These are phyloP conservation scores for Perithous albicinctus DNA, from an alignment of 2,888 invertebrate species.

Conservation along the genomic window DNA sequence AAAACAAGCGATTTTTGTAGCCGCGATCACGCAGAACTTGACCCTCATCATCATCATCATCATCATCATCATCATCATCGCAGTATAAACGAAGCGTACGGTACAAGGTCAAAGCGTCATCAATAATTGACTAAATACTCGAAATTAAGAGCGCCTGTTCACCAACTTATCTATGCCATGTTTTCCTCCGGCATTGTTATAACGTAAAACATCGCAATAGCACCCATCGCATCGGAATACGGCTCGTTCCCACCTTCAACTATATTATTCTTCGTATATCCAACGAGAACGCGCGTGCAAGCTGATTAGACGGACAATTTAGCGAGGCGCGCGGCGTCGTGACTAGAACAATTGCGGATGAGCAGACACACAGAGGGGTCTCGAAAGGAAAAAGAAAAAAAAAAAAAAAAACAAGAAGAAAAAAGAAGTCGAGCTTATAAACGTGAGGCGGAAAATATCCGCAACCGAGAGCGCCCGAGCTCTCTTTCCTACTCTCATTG, in stretches of 20 bases:
- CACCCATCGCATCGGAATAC: background rate
- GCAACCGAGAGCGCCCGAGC: background rate
- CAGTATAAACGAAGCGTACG: background rate
- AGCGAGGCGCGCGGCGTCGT: constrained; percentile 22
- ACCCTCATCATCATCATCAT: constrained; percentile 3
- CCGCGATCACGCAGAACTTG: background rate
- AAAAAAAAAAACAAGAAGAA: background rate
- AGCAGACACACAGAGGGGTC: constrained; percentile 23
- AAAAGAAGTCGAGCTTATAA: constrained; percentile 19
- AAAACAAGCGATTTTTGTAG: background rate
- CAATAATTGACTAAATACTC: constrained; percentile 65
- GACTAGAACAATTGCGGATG: constrained; percentile 49
- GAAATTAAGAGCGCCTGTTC: constrained; percentile 32
- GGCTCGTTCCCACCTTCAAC: background rate
- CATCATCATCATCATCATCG: background rate
- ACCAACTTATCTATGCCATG: constrained; percentile 31
- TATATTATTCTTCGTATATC: constrained; percentile 23
- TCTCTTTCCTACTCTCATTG: constrained; percentile 51
- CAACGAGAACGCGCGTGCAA: constrained; percentile 50
- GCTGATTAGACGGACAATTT: constrained; percentile 57
- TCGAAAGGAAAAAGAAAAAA: background rate
- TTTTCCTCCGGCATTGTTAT: background rate
- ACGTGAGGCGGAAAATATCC: constrained; percentile 22
- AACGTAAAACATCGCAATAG: constrained; percentile 7
- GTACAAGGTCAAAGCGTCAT: constrained; percentile 40